A percentile compares a stretch with the other conserved stretches of the same genome.
Conservation (phyloP, 1,140 invertebrate species). For the Lysiphlebus fabarum region DNA sequence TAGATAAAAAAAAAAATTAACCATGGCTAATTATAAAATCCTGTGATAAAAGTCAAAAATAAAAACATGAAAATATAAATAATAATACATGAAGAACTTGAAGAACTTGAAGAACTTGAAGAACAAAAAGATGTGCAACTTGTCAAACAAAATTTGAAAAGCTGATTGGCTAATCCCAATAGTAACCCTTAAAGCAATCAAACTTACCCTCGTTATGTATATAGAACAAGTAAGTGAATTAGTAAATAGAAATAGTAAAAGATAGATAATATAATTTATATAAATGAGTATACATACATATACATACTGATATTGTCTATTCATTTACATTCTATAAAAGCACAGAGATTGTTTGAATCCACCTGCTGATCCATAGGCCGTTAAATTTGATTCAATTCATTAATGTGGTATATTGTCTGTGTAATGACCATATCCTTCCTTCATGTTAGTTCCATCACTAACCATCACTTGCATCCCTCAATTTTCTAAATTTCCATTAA, state of each 20-base stretch:
- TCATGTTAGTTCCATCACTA: constrained; percentile 25
- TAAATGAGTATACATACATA: too few species aligned
- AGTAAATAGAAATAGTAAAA: background rate
- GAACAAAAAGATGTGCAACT: too few species aligned
- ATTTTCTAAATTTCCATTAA: too few species aligned
- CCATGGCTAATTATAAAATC: too few species aligned
- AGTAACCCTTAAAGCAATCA: constrained; percentile 48
- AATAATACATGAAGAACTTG: too few species aligned
- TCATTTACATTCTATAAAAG: too few species aligned
- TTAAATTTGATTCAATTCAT: constrained; percentile 50
- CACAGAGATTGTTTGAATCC: too few species aligned
- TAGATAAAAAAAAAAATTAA: too few species aligned
- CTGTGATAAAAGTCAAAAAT: too few species aligned
- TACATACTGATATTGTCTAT: too few species aligned
- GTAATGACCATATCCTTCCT: constrained; percentile 38
- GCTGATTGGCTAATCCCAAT: constrained; percentile 48
- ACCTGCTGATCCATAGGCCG: constrained; percentile 29
- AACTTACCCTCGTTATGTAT: constrained; percentile 36
- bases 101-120: too few species aligned
- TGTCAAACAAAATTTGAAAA: constrained; percentile 13
- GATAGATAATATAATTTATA: background rate
- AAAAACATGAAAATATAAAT: too few species aligned
- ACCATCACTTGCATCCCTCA: background rate
- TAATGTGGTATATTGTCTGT: constrained; percentile 45
- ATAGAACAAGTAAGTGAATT: constrained; percentile 3